phyloP scores from a whole-genome alignment of 2,888 invertebrate species.

The Epistrophella euchroma region DNA sequence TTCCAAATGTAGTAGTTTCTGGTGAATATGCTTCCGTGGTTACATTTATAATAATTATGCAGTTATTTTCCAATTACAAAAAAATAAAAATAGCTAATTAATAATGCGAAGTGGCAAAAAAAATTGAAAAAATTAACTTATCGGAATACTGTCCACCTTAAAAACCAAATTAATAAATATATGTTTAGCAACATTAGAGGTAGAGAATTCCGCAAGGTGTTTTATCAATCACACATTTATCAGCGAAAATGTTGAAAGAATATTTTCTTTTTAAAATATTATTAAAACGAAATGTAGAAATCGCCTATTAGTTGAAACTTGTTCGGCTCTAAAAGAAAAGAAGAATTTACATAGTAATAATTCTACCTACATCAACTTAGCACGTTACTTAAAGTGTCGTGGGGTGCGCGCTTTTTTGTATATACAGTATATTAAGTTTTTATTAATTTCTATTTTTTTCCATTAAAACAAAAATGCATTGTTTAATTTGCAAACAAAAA shows the following conservation, averaged over 20 bases:
- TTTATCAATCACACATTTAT: neutral
- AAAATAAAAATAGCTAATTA: neutral
- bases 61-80: neutral
- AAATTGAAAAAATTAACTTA: neutral
- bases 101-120: neutral
- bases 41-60: no score
- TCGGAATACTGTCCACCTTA: no score
- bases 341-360: no score
- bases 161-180: no score
- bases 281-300: slow-evolving; percentile 14
- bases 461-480: no score
- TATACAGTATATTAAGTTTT: no score
- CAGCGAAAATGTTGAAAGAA: no score
- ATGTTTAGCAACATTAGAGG: neutral
- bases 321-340: neutral
- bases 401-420: no score
- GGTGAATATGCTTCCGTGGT: neutral
- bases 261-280: slow-evolving; percentile 17
- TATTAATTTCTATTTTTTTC: no score
- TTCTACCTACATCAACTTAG: no score
- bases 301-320: neutral
- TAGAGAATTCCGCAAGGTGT: slow-evolving; percentile 8
- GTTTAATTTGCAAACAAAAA: no score
- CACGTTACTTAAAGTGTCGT: no score
- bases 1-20: neutral